These are phyloP conservation scores for Clarias macrocephalus DNA, from an alignment of 2,113 vertebrate species.

Conservation along the genomic window DNA sequence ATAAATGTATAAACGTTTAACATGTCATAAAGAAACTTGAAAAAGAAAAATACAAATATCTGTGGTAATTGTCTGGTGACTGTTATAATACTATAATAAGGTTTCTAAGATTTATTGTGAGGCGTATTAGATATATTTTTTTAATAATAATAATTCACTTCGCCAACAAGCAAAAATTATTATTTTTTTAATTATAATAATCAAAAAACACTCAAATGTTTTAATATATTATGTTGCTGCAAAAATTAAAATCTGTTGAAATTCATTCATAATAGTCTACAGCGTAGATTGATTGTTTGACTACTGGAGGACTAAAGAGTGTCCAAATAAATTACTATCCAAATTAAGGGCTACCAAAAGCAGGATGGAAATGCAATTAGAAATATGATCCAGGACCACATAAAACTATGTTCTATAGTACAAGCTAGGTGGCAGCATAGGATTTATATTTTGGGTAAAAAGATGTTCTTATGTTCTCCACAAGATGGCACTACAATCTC, in stretches of 20 bases:
- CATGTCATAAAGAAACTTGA: background rate
- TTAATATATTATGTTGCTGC: background rate
- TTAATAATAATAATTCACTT: too few species aligned
- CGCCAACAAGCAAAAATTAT: too few species aligned
- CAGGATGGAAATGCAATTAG: background rate
- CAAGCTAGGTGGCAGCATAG: background rate
- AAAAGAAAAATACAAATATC: background rate
- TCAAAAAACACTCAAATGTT: background rate
- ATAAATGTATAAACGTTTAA: background rate
- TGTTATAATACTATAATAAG: too few species aligned
- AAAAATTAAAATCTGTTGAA: background rate
- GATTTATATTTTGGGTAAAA: background rate
- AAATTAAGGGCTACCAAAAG: background rate
- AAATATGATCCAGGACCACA: background rate
- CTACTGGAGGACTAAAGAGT: background rate
- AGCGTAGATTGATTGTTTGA: background rate
- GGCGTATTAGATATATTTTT: background rate
- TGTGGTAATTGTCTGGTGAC: background rate
- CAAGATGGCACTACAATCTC: slow-evolving; percentile 28
- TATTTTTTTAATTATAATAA: too few species aligned
- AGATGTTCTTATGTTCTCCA: background rate
- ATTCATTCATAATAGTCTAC: background rate
- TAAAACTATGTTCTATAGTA: background rate
- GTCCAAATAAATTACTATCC: too few species aligned
- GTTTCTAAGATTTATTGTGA: background rate